A percentile compares a stretch with the other conserved stretches of the same genome.
These are phyloP conservation scores for Hypomecis atomaria DNA, from an alignment of 2,888 invertebrate genomes.

Conservation along the genomic window DNA sequence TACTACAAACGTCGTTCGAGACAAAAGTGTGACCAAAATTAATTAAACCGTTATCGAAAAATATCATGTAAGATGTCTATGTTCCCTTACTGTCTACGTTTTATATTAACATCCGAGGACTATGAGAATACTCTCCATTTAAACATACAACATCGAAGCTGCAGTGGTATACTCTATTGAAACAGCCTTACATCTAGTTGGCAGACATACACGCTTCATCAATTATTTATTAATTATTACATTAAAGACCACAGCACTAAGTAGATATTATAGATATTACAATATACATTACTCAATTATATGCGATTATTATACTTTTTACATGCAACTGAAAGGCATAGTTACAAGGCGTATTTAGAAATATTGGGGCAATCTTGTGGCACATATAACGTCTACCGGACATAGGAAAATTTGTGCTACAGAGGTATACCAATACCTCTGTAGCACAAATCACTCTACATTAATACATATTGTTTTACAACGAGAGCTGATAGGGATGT, in stretches of 20 bases:
- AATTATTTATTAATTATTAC: constrained; percentile 12
- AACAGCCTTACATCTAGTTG: constrained; percentile 59
- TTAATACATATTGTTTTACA: too few relatives aligned
- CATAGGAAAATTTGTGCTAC: neutral
- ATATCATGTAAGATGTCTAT: constrained; percentile 32
- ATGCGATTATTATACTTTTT: constrained; percentile 14
- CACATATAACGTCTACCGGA: constrained; percentile 35
- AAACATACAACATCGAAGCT: constrained; percentile 54
- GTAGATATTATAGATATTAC: constrained; percentile 34
- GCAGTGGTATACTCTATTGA: constrained; percentile 58
- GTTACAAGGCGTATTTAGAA: constrained; percentile 28
- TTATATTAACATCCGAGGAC: constrained; percentile 26
- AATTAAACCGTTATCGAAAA: constrained; percentile 23
- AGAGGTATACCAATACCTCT: constrained; percentile 12
- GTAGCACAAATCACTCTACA: too few relatives aligned
- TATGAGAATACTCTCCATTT: constrained; percentile 12
- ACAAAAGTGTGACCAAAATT: constrained; percentile 24
- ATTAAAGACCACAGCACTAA: constrained; percentile 50
- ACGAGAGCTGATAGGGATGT: too few relatives aligned
- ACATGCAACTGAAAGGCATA: constrained; percentile 29
- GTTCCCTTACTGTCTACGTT: constrained; percentile 36
- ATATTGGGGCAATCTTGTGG: constrained; percentile 56
- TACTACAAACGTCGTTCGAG: constrained; percentile 20
- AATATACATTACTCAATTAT: constrained; percentile 13
- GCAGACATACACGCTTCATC: constrained; percentile 50